These are phyloP conservation scores for Nannobrachium achirus DNA, from an alignment of 2,113 vertebrate genomes.

Conservation along the genomic window DNA sequence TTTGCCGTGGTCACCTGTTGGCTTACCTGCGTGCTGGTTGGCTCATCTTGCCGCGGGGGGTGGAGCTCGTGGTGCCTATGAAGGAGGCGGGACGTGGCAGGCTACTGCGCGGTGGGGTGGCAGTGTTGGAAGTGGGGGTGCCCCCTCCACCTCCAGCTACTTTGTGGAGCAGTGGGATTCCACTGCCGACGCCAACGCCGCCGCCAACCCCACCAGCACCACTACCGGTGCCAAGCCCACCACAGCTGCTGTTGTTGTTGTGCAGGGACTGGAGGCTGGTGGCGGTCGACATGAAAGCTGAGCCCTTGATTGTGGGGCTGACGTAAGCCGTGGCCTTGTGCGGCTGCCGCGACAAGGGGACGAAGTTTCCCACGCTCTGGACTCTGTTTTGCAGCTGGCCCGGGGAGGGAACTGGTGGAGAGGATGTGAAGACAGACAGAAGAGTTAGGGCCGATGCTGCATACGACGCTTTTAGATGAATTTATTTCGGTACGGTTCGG, in stretches of 20 bases:
- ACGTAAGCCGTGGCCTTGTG: slow-evolving; percentile 93
- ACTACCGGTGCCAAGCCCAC: no score
- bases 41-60: slow-evolving; percentile 82
- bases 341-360: slow-evolving; percentile 82
- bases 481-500: no score
- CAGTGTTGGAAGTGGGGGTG: slow-evolving; percentile 70
- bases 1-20: background rate
- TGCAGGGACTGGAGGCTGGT: slow-evolving; percentile 76
- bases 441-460: no score
- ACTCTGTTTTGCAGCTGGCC: slow-evolving; percentile 88
- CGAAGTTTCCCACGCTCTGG: slow-evolving; percentile 89
- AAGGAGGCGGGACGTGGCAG: slow-evolving; percentile 84
- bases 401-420: slow-evolving; percentile 83
- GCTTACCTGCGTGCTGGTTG: slow-evolving; percentile 88
- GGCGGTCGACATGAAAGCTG: slow-evolving; percentile 68
- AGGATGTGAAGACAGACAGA: no score
- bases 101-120: slow-evolving; percentile 81
- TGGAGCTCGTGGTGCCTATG: slow-evolving; percentile 48
- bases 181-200: no score
- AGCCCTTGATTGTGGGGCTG: slow-evolving; percentile 89
- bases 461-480: no score
- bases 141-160: slow-evolving; percentile 58
- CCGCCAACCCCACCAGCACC: no score
- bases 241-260: slow-evolving; percentile 26
- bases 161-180: slow-evolving; percentile 89